Conservation (phyloP, 2,797 vertebrate genomes). For the Muraenolepis orangiensis region DNA sequence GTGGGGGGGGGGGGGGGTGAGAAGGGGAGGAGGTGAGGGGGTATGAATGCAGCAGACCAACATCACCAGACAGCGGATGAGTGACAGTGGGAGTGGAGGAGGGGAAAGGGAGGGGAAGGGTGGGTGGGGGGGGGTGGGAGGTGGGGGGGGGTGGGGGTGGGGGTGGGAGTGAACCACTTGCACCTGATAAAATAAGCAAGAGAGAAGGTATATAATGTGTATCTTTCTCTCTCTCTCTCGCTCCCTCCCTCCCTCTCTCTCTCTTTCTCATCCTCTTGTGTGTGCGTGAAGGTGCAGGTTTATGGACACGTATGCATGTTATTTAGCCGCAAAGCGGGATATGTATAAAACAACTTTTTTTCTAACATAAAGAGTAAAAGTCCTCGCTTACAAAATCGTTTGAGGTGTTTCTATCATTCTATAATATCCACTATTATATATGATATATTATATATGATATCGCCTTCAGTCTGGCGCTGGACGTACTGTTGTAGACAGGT, state of each 20-base stretch:
- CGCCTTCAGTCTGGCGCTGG: too few relatives aligned
- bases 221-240: constrained; percentile 21
- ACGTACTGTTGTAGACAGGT: too few relatives aligned
- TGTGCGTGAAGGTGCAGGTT: constrained; percentile 20
- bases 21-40: not conserved
- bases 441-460: too few relatives aligned
- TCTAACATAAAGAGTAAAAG: too few relatives aligned
- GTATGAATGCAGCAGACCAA: not conserved
- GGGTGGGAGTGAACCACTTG: constrained; percentile 33
- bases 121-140: not conserved
- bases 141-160: constrained; percentile 33
- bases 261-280: constrained; percentile 11
- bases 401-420: too few relatives aligned
- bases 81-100: constrained; percentile 21
- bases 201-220: constrained; percentile 31
- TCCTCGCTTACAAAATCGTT: too few relatives aligned
- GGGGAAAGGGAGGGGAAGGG: constrained; percentile 25
- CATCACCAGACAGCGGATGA: too few relatives aligned
- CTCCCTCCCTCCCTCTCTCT: constrained; percentile 23
- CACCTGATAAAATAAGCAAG: constrained; percentile 77
- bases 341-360: too few relatives aligned
- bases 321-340: too few relatives aligned
- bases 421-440: too few relatives aligned
- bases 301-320: not conserved
- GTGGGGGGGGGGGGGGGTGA: too few relatives aligned